A percentile compares a stretch with the other conserved stretches of the same genome.
Conservation (phyloP, 2,797 vertebrate species). For the Lepilemur septentrionalis region DNA sequence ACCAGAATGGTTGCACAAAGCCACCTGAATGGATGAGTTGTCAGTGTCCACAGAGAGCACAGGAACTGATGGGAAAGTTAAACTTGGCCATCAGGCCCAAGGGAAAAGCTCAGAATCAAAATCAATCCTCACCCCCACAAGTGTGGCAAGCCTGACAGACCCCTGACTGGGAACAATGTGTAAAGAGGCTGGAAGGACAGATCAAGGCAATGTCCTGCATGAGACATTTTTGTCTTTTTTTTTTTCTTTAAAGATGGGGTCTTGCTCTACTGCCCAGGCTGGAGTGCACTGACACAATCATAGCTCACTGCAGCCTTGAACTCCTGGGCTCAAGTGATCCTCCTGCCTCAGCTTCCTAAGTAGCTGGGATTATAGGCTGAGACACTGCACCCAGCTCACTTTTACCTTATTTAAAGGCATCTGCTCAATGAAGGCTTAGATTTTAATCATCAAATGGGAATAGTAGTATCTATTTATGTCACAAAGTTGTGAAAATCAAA, state of each 20-base stretch:
- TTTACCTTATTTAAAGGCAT: background rate
- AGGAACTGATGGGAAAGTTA: background rate
- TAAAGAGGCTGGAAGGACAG: background rate
- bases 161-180: background rate
- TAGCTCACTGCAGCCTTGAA: background rate
- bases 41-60: background rate
- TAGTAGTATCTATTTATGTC: background rate
- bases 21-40: background rate
- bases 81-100: background rate
- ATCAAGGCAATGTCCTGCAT: background rate
- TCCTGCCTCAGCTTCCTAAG: background rate
- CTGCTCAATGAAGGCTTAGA: background rate
- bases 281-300: background rate
- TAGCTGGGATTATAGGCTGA: no score
- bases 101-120: background rate
- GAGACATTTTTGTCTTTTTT: background rate
- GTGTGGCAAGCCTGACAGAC: background rate
- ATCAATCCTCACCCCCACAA: background rate
- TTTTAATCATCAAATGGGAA: background rate
- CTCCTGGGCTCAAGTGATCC: background rate
- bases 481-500: slow-evolving; percentile 2
- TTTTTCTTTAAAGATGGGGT: background rate
- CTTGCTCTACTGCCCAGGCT: background rate
- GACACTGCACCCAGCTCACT: background rate
- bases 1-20: background rate